Evolutionary conservation across 2,113 vertebrate species (phyloP).

Genomic region (Brachyistius frenatus): DNA sequence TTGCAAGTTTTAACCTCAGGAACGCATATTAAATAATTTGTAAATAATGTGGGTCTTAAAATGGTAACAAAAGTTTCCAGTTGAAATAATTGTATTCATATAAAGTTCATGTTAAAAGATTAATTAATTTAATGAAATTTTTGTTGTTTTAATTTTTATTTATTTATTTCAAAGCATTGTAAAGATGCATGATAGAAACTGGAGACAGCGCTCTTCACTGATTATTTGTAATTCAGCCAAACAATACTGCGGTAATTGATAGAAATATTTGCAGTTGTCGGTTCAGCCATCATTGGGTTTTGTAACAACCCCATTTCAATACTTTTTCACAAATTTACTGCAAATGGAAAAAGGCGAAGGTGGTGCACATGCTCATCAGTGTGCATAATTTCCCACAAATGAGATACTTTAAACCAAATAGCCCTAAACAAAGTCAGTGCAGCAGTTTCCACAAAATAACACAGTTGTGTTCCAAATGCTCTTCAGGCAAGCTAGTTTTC

Average conservation of each 20-base stretch:
- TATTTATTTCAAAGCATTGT: not conserved
- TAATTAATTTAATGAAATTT: too few relatives aligned
- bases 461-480: not conserved
- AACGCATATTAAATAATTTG: not conserved
- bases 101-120: too few relatives aligned
- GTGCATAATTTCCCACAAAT: conserved; percentile 43
- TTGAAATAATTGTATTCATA: too few relatives aligned
- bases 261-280: not conserved
- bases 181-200: not conserved
- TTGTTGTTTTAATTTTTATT: not conserved
- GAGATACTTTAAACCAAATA: conserved; percentile 22
- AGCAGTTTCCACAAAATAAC: conserved; percentile 17
- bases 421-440: conserved; percentile 33
- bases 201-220: not conserved
- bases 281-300: conserved; percentile 24
- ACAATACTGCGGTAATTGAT: not conserved
- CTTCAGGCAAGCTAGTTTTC: conserved; percentile 8
- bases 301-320: conserved; percentile 8
- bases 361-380: not conserved
- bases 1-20: too few relatives aligned
- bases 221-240: not conserved
- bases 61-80: too few relatives aligned
- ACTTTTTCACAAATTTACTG: conserved; percentile 2
- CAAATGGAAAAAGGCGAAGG: conserved; percentile 29
- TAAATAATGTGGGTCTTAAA: not conserved